These are phyloP conservation scores for Melikaiella ostensackeni DNA, from an alignment of 2,888 invertebrate genomes.

Conservation along the genomic window DNA sequence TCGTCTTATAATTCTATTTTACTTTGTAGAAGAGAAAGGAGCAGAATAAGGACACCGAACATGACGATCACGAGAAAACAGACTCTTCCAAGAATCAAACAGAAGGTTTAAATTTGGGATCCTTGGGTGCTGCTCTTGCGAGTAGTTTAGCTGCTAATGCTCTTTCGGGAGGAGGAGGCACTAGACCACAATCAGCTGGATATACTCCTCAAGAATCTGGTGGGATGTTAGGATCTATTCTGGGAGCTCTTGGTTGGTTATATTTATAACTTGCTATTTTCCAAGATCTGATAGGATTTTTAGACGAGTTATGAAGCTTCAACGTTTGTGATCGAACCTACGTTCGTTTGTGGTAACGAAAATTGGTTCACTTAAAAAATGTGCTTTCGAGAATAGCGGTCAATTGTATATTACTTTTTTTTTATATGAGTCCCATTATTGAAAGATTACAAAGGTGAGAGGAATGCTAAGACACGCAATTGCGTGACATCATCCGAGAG, in stretches of 20 bases:
- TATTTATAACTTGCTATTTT: slow-evolving; percentile 1
- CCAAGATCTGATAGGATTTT: not conserved
- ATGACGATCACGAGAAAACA: slow-evolving; percentile 66
- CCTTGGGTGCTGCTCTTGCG: slow-evolving; percentile 72
- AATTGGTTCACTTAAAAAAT: not conserved
- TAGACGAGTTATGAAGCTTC: not conserved
- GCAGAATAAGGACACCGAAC: slow-evolving; percentile 54
- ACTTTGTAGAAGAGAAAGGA: slow-evolving; percentile 63
- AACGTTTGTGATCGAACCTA: not conserved
- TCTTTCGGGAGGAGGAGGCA: slow-evolving; percentile 61
- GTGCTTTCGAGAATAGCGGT: no score
- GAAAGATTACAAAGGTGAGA: slow-evolving; percentile 33
- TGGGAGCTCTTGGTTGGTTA: slow-evolving; percentile 71
- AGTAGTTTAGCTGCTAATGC: slow-evolving; percentile 71
- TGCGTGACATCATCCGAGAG: slow-evolving; percentile 55
- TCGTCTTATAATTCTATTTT: not conserved
- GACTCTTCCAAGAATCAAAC: slow-evolving; percentile 66
- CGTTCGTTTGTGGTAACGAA: not conserved
- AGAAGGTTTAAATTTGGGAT: slow-evolving; percentile 69
- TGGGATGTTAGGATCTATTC: slow-evolving; percentile 71
- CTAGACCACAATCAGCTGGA: slow-evolving; percentile 63
- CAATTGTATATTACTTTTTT: no score
- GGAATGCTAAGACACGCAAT: slow-evolving; percentile 39
- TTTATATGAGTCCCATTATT: not conserved
- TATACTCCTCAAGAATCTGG: slow-evolving; percentile 68